Percentiles rank a stretch among this genome's conserved stretches.
phyloP scores from a whole-genome alignment of 2,888 invertebrate species.

The Pasiphila rectangulata region DNA sequence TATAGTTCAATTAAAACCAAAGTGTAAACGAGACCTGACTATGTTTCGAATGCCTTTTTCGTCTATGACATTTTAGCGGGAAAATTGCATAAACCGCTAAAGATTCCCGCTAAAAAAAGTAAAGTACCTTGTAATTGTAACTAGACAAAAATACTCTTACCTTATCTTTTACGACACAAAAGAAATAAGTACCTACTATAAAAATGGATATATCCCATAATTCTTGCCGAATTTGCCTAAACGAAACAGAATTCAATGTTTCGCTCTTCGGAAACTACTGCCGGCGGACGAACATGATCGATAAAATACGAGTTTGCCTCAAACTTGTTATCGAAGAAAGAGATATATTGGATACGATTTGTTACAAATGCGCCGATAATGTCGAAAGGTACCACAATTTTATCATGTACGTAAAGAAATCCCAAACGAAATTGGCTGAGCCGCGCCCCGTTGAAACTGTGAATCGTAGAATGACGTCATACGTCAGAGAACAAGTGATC shows the following conservation, averaged over 20 bases:
- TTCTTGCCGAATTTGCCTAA: constrained; percentile 63
- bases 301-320: constrained; percentile 63
- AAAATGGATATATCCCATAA: constrained; percentile 61
- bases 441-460: constrained; percentile 39
- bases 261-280: constrained; percentile 60
- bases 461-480: constrained; percentile 54
- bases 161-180: too few relatives aligned
- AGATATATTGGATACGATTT: constrained; percentile 59
- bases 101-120: too few relatives aligned
- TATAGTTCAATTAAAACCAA: too few relatives aligned
- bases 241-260: constrained; percentile 64
- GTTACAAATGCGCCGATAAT: constrained; percentile 64
- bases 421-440: constrained; percentile 47
- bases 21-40: background rate
- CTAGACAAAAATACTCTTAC: too few relatives aligned
- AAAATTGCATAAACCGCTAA: too few relatives aligned
- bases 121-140: too few relatives aligned
- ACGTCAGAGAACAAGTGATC: constrained; percentile 58
- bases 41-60: constrained; percentile 24
- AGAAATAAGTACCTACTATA: too few relatives aligned
- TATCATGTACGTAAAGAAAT: constrained; percentile 54
- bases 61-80: constrained; percentile 33
- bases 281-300: constrained; percentile 53
- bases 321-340: constrained; percentile 61
- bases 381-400: constrained; percentile 67